phyloP scores from a whole-genome alignment of 2,797 vertebrate genomes.

The Todus mexicanus region DNA sequence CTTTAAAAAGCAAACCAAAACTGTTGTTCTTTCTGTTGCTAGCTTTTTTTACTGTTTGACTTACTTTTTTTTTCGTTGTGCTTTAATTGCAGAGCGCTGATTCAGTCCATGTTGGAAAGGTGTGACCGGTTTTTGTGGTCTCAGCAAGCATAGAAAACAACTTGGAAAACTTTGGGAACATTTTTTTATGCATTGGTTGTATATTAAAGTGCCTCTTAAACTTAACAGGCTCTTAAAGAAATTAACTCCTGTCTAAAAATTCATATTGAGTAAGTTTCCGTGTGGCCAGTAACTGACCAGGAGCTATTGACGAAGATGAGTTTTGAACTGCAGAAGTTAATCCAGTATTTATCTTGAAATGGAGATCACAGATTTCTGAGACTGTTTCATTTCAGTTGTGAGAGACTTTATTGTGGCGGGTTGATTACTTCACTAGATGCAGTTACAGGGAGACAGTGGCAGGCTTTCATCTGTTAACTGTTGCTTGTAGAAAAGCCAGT shows the following conservation, averaged over 20 bases:
- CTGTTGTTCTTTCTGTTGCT: background rate
- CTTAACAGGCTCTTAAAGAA: background rate
- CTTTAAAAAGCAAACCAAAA: background rate
- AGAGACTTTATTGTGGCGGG: background rate
- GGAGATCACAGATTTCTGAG: background rate
- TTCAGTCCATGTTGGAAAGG: constrained; percentile 96
- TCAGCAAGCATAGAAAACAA: constrained; percentile 83
- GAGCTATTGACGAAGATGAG: background rate
- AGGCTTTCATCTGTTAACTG: background rate
- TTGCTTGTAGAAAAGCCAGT: background rate
- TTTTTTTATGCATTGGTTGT: background rate
- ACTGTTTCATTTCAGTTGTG: background rate
- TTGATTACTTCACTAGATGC: background rate
- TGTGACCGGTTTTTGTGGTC: constrained; percentile 98
- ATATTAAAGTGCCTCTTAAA: constrained; percentile 12
- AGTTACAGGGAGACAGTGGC: background rate
- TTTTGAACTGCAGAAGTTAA: background rate
- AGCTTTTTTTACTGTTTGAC: background rate
- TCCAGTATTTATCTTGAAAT: background rate
- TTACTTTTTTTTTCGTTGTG: background rate
- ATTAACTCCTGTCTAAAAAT: background rate
- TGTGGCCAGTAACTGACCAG: background rate
- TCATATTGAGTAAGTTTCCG: background rate
- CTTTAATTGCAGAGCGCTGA: constrained; percentile 84
- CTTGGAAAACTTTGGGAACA: background rate